Conservation (phyloP, 2,888 invertebrate genomes). For the Caenorhabditis angaria region DNA sequence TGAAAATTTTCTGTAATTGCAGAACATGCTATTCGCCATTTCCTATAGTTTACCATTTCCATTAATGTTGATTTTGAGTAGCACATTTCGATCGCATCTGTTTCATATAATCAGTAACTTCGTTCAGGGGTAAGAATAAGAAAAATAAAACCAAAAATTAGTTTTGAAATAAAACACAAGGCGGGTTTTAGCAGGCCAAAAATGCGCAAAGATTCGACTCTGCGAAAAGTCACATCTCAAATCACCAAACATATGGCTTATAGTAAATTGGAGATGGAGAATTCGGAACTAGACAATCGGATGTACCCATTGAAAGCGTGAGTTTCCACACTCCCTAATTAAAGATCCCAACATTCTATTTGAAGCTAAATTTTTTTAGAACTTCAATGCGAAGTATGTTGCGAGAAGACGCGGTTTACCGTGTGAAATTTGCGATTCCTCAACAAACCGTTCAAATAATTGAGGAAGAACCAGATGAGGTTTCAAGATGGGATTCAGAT, state of each 20-base stretch:
- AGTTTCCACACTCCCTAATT: too few relatives aligned
- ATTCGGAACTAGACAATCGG: conserved; percentile 54
- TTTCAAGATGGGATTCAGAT: conserved; percentile 3
- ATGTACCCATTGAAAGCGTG: conserved; percentile 21
- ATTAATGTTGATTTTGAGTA: conserved; percentile 42
- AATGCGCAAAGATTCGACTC: conserved; percentile 43
- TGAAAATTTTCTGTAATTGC: conserved; percentile 5
- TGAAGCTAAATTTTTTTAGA: conserved; percentile 16
- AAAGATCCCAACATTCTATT: too few relatives aligned
- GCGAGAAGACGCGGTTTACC: conserved; percentile 53
- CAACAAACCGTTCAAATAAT: conserved; percentile 44
- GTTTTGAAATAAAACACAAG: background rate
- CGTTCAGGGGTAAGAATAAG: conserved; percentile 37
- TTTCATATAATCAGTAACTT: conserved; percentile 50
- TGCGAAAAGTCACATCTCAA: conserved; percentile 44
- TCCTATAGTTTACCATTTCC: conserved; percentile 53
- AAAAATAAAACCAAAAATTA: background rate
- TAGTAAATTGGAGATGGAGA: conserved; percentile 60
- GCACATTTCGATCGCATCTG: conserved; percentile 51
- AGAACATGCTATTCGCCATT: conserved; percentile 48
- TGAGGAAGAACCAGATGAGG: conserved; percentile 20
- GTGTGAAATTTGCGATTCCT: conserved; percentile 54
- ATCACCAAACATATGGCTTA: conserved; percentile 51
- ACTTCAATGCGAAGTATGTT: conserved; percentile 38
- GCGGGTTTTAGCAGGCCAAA: conserved; percentile 11